These are phyloP conservation scores for Donacobius atricapilla DNA, from an alignment of 2,113 vertebrate species.

Conservation along the genomic window DNA sequence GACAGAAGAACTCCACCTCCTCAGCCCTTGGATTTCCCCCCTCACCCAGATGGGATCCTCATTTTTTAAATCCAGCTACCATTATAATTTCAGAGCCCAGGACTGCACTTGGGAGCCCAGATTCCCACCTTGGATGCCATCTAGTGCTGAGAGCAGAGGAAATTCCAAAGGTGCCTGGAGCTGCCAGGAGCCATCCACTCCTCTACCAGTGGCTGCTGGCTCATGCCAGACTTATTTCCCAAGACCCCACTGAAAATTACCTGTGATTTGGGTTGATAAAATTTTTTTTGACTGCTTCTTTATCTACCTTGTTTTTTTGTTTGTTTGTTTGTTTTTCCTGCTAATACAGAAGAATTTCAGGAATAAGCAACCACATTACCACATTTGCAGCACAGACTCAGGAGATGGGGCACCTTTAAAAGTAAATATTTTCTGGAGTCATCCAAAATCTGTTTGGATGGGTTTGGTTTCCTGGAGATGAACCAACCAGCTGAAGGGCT, in stretches of 20 bases:
- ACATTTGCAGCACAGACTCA: background rate
- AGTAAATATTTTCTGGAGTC: background rate
- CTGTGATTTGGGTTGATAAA: background rate
- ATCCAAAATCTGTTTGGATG: background rate
- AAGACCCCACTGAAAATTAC: background rate
- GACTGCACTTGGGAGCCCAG: background rate
- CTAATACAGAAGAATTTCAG: background rate
- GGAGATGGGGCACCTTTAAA: background rate
- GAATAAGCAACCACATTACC: background rate
- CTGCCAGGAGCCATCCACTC: background rate
- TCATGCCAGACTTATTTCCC: background rate
- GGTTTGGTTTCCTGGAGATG: background rate
- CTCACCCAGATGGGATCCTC: background rate
- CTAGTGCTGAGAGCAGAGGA: slow-evolving; percentile 10
- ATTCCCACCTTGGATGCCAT: background rate
- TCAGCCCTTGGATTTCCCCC: rapidly evolving
- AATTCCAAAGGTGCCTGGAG: background rate
- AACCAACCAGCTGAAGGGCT: background rate
- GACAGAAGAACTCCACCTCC: background rate
- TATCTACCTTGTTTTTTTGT: background rate
- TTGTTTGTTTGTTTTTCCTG: rapidly evolving
- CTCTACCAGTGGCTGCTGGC: background rate
- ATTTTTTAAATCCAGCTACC: background rate
- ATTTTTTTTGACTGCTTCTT: background rate
- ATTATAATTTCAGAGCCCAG: background rate